A percentile compares a stretch with the other conserved stretches of the same genome.
Evolutionary conservation across 2,888 invertebrate genomes (phyloP).

Genomic region (Norana najaformis): DNA sequence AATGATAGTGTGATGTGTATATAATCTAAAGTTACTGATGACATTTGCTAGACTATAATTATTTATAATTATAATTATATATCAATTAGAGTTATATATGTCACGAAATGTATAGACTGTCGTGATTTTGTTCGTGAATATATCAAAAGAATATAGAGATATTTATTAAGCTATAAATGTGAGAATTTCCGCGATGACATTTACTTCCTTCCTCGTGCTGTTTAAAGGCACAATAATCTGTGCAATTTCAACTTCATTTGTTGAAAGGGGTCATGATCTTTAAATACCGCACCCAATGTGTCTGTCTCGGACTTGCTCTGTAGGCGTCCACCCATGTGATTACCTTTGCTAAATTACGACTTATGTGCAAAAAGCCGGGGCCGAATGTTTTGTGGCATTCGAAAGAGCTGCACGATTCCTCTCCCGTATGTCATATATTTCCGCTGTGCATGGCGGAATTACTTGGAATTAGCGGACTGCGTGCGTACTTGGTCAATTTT

Average conservation of each 20-base stretch:
- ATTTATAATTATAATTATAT: not conserved
- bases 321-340: not conserved
- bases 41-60: not conserved
- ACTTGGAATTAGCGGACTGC: not conserved
- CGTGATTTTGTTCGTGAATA: not conserved
- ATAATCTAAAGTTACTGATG: not conserved
- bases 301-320: not conserved
- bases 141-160: not conserved
- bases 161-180: not conserved
- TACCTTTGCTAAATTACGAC: not conserved
- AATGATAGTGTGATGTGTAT: not conserved
- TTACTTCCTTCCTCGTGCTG: not conserved
- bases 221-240: not conserved
- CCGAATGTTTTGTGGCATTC: not conserved
- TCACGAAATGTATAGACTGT: not conserved
- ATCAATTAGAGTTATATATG: not conserved
- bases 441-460: not conserved
- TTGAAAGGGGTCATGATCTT: constrained; percentile 5
- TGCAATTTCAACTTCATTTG: not conserved
- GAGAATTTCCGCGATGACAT: not conserved
- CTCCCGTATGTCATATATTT: not conserved
- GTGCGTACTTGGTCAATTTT: not conserved
- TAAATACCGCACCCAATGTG: not conserved
- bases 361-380: not conserved
- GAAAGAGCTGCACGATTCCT: not conserved